phyloP scores from a whole-genome alignment of 2,888 invertebrate genomes.

The Pseudolycoriella hygida region DNA sequence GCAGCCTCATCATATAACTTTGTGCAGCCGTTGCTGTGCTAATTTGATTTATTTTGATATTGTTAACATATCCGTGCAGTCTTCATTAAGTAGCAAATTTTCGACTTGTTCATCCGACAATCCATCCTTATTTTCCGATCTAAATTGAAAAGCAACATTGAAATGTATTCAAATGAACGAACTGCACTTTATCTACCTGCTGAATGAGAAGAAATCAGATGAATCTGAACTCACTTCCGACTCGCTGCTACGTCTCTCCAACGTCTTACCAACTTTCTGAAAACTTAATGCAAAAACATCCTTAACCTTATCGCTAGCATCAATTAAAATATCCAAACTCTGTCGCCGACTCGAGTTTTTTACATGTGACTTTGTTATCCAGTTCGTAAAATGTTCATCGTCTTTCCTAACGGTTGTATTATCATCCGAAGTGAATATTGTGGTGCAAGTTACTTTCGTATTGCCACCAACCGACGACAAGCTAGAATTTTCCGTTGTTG shows the following conservation, averaged over 20 bases:
- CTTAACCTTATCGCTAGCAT: constrained; percentile 64
- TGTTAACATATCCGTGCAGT: constrained; percentile 10
- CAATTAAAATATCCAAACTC: constrained; percentile 58
- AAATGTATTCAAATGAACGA: neutral
- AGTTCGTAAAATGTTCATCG: constrained; percentile 12
- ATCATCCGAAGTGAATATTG: neutral
- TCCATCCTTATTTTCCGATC: constrained; percentile 25
- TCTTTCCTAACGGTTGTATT: constrained; percentile 14
- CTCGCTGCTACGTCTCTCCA: constrained; percentile 54
- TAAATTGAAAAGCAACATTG: constrained; percentile 8
- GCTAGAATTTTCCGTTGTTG: constrained; percentile 20
- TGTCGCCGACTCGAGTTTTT: constrained; percentile 40
- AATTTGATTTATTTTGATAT: neutral
- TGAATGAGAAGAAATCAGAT: constrained; percentile 26
- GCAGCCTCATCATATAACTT: no score
- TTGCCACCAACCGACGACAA: neutral
- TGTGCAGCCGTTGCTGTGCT: no score
- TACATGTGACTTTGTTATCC: constrained; percentile 23
- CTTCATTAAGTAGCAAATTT: constrained; percentile 18
- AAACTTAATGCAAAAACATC: constrained; percentile 65
- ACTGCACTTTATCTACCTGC: constrained; percentile 22
- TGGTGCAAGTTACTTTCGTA: constrained; percentile 1
- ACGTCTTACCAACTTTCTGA: constrained; percentile 46
- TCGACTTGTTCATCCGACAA: constrained; percentile 29
- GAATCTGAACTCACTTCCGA: constrained; percentile 34